Evolutionary conservation across 2,113 vertebrate species (phyloP).

Genomic region (Hippoglossus stenolepis): DNA sequence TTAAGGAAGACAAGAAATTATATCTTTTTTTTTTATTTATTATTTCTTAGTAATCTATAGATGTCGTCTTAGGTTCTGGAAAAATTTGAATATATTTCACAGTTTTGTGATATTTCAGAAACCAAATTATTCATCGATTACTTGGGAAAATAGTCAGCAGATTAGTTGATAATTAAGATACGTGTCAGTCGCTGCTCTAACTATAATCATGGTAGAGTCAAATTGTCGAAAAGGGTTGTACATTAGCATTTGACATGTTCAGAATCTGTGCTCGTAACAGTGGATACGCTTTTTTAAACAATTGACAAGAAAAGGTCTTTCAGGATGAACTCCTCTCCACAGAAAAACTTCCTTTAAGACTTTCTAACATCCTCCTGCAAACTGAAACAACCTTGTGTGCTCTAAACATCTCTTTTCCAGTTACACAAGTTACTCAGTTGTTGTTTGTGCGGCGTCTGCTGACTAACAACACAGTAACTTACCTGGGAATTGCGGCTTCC

Average conservation of each 20-base stretch:
- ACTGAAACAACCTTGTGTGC: not conserved
- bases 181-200: not conserved
- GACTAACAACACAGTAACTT: constrained; percentile 31
- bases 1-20: too few relatives aligned
- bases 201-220: not conserved
- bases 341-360: constrained; percentile 1
- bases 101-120: too few relatives aligned
- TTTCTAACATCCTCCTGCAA: not conserved
- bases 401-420: not conserved
- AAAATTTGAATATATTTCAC: too few relatives aligned
- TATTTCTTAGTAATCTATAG: too few relatives aligned
- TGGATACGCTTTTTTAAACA: too few relatives aligned
- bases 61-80: too few relatives aligned
- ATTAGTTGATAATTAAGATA: not conserved
- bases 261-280: not conserved
- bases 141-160: not conserved
- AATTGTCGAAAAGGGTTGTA: not conserved
- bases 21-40: too few relatives aligned
- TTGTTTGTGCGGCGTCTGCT: not conserved
- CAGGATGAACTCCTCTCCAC: not conserved
- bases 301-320: too few relatives aligned
- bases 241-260: not conserved
- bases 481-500: constrained; percentile 78
- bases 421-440: not conserved
- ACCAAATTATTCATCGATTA: not conserved